Conservation (phyloP, 1,140 invertebrate species). For the Hyposmocoma kahamanoa region DNA sequence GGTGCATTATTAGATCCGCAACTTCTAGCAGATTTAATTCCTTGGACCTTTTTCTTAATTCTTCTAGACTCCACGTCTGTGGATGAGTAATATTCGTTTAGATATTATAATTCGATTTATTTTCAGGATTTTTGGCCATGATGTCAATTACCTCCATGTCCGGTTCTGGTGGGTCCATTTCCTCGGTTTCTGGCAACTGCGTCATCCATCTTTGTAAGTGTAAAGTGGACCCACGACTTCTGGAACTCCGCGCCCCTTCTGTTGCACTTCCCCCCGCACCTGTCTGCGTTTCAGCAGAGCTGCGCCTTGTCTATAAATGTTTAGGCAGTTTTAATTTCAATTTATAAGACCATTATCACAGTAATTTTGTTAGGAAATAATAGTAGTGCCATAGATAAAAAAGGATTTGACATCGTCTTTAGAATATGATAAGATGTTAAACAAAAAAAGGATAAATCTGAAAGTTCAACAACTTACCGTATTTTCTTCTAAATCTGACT, state of each 20-base stretch:
- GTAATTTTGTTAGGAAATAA: too few relatives aligned
- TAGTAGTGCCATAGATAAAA: too few relatives aligned
- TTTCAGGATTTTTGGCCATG: too few relatives aligned
- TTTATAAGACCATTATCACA: too few relatives aligned
- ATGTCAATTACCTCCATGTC: conserved; percentile 54
- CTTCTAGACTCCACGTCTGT: conserved; percentile 81
- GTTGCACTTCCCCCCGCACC: conserved; percentile 45
- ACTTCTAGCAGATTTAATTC: conserved; percentile 77
- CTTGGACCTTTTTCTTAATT: conserved; percentile 77
- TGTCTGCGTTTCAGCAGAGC: conserved; percentile 60
- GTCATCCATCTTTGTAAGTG: conserved; percentile 85
- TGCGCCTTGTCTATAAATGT: conserved; percentile 49
- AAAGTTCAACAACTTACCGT: too few relatives aligned
- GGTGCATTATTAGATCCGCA: conserved; percentile 47
- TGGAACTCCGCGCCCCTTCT: conserved; percentile 53
- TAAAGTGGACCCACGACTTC: conserved; percentile 75
- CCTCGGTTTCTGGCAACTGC: conserved; percentile 70
- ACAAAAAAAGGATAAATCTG: too few relatives aligned
- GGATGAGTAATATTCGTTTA: conserved; percentile 1
- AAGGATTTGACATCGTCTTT: too few relatives aligned
- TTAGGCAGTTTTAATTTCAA: neutral
- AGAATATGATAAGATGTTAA: too few relatives aligned
- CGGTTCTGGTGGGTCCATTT: conserved; percentile 52
- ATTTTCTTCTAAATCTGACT: too few relatives aligned
- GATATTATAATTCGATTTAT: too few relatives aligned